Evolutionary conservation across 2,113 vertebrate genomes (phyloP).

Genomic region (Stigmatopora argus): DNA sequence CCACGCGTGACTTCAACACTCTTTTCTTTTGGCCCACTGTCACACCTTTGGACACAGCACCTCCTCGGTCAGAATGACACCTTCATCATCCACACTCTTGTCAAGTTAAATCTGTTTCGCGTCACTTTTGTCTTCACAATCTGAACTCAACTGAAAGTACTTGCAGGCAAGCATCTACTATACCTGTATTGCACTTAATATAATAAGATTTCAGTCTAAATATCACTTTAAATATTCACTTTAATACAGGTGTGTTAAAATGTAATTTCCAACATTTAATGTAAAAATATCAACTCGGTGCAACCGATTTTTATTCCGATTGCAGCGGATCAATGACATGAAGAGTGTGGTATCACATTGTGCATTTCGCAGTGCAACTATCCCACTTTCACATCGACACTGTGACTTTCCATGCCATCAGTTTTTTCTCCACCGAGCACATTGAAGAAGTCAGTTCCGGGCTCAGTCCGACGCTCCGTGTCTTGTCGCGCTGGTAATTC

Average conservation of each 20-base stretch:
- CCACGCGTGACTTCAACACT: slow-evolving; percentile 43
- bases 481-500: slow-evolving; percentile 8
- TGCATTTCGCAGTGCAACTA: background rate
- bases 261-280: background rate
- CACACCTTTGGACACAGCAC: slow-evolving; percentile 40
- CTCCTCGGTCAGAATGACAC: slow-evolving; percentile 32
- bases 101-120: background rate
- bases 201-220: background rate
- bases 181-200: background rate
- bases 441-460: background rate
- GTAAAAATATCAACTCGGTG: background rate
- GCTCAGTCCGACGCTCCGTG: background rate
- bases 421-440: background rate
- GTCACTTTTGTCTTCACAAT: background rate
- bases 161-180: background rate
- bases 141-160: background rate
- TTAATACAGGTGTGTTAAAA: background rate
- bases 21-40: slow-evolving; percentile 34
- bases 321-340: too few relatives aligned
- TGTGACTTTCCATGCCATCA: background rate
- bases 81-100: slow-evolving; percentile 31
- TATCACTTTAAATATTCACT: background rate
- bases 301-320: too few relatives aligned
- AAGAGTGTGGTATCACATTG: background rate
- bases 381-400: background rate